phyloP scores from a whole-genome alignment of 2,113 vertebrate species.

The Heterocephalus glaber region DNA sequence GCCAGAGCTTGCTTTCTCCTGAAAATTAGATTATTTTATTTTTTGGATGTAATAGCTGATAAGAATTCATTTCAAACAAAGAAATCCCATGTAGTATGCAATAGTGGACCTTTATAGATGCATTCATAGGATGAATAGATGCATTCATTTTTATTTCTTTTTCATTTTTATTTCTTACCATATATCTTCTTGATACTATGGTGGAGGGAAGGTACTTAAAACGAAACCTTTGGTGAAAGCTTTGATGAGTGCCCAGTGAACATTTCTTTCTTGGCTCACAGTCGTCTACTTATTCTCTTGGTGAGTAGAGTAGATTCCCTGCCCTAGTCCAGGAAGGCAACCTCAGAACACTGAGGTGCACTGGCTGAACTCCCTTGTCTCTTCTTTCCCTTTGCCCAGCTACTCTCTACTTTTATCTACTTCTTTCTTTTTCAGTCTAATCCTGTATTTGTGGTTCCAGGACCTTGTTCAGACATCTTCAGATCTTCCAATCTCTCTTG shows the following conservation, averaged over 20 bases:
- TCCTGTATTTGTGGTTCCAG: background rate
- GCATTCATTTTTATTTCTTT: background rate
- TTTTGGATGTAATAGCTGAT: background rate
- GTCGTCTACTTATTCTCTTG: background rate
- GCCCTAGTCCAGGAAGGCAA: rapidly evolving
- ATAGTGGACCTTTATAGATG: background rate
- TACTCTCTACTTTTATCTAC: background rate
- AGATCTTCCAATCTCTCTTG: background rate
- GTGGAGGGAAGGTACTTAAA: background rate
- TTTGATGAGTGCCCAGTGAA: background rate
- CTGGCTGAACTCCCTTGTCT: rapidly evolving
- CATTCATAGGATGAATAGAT: no score
- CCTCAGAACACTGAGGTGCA: background rate
- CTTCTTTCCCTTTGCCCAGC: background rate
- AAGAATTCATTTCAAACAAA: background rate
- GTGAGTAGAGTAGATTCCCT: rapidly evolving
- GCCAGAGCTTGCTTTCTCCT: background rate
- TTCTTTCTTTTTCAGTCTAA: background rate
- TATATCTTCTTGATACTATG: background rate
- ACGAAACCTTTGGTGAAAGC: background rate
- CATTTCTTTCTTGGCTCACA: background rate
- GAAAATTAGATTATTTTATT: background rate
- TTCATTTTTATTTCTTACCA: background rate
- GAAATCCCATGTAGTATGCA: background rate
- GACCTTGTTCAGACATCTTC: background rate